A percentile compares a stretch with the other conserved stretches of the same genome.
Conservation (phyloP, 2,797 vertebrate genomes). For the Halcyon chelicuti region DNA sequence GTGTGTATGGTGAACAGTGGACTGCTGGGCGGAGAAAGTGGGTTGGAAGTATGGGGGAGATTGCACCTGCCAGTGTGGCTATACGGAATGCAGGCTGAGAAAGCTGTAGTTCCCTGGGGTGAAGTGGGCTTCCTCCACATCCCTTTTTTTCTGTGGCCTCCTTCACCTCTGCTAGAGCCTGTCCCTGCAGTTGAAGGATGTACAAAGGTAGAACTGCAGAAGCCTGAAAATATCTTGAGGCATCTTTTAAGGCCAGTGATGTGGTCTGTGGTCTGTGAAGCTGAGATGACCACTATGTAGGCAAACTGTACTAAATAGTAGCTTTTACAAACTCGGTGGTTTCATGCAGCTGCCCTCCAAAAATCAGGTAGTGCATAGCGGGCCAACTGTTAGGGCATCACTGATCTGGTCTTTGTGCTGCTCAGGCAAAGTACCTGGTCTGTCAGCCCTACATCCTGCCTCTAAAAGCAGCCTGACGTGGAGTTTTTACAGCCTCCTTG, state of each 20-base stretch:
- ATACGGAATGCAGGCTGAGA: background rate
- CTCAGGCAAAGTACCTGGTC: background rate
- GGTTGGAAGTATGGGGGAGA: background rate
- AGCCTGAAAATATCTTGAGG: background rate
- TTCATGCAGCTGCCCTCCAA: background rate
- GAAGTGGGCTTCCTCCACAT: background rate
- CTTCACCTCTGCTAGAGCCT: background rate
- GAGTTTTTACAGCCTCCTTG: background rate
- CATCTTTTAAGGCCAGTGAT: background rate
- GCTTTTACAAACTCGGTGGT: background rate
- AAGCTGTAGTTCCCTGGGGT: background rate
- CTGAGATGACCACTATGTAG: background rate
- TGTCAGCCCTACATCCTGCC: background rate
- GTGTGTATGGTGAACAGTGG: background rate
- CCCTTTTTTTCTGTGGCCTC: background rate
- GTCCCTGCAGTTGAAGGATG: background rate
- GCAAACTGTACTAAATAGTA: background rate
- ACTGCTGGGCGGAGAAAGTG: background rate
- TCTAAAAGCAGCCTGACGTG: background rate
- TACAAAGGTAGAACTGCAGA: background rate
- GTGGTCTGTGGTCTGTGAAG: background rate
- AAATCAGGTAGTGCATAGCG: background rate
- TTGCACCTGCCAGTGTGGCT: background rate
- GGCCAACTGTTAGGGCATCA: background rate
- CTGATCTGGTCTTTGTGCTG: background rate